These are phyloP conservation scores for Perognathus longimembris DNA, from an alignment of 2,113 vertebrate species.

Conservation along the genomic window DNA sequence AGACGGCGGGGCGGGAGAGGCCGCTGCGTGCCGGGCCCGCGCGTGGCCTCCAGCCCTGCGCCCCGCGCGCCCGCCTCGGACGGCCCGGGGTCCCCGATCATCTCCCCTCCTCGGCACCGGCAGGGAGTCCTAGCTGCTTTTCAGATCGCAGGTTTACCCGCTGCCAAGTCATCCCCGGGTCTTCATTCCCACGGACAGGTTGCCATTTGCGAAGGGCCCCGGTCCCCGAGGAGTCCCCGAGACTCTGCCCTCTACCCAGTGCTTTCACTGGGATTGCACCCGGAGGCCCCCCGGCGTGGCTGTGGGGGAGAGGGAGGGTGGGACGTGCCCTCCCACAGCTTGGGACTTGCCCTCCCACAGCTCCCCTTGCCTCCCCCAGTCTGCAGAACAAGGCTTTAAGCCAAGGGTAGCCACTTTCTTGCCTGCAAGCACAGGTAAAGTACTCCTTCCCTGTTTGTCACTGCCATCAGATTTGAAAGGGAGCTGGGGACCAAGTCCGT, in stretches of 20 bases:
- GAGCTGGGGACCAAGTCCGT: not conserved
- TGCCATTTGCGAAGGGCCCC: too few relatives aligned
- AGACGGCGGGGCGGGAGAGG: too few relatives aligned
- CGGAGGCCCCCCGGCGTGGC: not conserved
- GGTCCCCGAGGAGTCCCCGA: too few relatives aligned
- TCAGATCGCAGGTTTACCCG: not conserved
- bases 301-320: too few relatives aligned
- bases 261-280: not conserved
- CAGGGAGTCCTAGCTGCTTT: not conserved
- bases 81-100: too few relatives aligned
- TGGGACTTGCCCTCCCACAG: not conserved
- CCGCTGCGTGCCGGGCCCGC: too few relatives aligned
- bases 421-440: not conserved
- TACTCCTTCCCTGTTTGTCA: too few relatives aligned
- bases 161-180: not conserved
- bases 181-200: not conserved
- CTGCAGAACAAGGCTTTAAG: not conserved
- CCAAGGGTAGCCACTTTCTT: not conserved
- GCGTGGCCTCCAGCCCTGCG: too few relatives aligned
- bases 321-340: not conserved
- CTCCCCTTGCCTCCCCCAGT: rapidly evolving
- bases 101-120: not conserved
- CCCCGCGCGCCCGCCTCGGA: too few relatives aligned
- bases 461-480: not conserved
- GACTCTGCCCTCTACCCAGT: rapidly evolving